Evolutionary conservation across 1,140 invertebrate species (phyloP).

Genomic region (Ridgeia piscesae): DNA sequence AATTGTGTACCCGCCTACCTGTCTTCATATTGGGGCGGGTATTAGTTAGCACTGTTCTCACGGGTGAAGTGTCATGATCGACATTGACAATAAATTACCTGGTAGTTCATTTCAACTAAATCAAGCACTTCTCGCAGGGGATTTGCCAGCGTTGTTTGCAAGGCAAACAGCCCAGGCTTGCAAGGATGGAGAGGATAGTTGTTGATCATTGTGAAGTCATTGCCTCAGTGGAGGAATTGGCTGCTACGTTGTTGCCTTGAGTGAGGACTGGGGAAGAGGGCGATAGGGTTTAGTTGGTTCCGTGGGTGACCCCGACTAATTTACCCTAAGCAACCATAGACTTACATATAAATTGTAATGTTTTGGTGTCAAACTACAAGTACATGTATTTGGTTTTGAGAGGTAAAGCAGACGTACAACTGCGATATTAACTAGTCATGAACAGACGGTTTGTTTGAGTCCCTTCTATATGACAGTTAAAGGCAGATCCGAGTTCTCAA

Average conservation of each 20-base stretch:
- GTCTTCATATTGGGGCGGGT: no score
- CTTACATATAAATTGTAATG: background rate
- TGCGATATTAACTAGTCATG: background rate
- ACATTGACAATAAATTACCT: no score
- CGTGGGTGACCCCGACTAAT: background rate
- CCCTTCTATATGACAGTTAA: background rate
- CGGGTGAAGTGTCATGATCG: no score
- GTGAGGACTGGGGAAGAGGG: background rate
- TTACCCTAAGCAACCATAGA: background rate
- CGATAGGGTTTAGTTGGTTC: background rate
- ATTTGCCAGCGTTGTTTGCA: no score
- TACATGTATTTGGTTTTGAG: background rate
- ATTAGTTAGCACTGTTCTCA: no score
- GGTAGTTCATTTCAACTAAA: no score
- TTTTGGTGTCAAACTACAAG: background rate
- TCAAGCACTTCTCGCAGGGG: no score
- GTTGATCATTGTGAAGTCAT: background rate
- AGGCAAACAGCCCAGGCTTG: no score
- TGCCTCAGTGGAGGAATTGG: background rate
- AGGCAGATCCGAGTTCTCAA: background rate
- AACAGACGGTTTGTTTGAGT: background rate
- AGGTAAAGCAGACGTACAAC: background rate
- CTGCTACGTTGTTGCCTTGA: background rate
- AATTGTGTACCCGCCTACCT: no score
- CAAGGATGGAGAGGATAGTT: background rate